Evolutionary conservation across 2,888 invertebrate species (phyloP).

Genomic region (Panopea generosa): DNA sequence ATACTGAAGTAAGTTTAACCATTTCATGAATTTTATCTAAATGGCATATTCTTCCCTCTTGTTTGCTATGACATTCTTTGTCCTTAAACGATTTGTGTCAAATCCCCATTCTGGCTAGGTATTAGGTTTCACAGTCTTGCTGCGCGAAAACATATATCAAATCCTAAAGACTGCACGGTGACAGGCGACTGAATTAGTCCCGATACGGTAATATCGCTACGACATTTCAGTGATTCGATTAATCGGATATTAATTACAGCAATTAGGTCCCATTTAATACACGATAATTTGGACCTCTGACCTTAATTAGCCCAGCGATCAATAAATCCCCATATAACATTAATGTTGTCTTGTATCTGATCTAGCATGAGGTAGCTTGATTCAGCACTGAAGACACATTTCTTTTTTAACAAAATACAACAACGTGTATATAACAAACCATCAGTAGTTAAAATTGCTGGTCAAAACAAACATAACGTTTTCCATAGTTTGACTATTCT

Average conservation of each 20-base stretch:
- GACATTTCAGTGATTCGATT: constrained; percentile 46
- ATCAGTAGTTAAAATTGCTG: no score
- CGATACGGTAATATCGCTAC: constrained; percentile 25
- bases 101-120: constrained; percentile 25
- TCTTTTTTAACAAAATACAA: no score
- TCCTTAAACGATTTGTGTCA: constrained; percentile 56
- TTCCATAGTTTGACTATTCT: no score
- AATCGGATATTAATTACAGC: constrained; percentile 61
- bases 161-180: constrained; percentile 39
- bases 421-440: no score
- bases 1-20: neutral
- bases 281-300: constrained; percentile 55
- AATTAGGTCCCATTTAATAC: constrained; percentile 56
- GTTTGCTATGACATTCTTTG: constrained; percentile 40
- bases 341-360: no score
- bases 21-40: neutral
- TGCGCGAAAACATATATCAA: constrained; percentile 63
- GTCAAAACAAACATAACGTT: no score
- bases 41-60: constrained; percentile 16
- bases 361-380: no score
- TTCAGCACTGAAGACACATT: no score
- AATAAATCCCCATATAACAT: neutral
- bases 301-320: constrained; percentile 13
- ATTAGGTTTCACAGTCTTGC: constrained; percentile 51
- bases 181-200: constrained; percentile 38